phyloP scores from a whole-genome alignment of 2,888 invertebrate genomes.

The Protodeltote pygarga region DNA sequence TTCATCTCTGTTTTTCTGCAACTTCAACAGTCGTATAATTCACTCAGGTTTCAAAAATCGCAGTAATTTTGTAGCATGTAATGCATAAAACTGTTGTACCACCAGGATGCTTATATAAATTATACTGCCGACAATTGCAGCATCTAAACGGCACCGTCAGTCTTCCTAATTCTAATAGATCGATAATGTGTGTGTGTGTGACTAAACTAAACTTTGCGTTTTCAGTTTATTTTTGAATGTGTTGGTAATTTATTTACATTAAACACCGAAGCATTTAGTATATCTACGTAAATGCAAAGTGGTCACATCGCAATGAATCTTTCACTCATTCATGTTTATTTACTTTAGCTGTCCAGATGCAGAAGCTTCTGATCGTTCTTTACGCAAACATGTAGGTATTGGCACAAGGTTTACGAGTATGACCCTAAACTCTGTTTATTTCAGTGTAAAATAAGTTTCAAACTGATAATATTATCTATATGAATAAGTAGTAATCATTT shows the following conservation, averaged over 20 bases:
- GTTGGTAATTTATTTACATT: no score
- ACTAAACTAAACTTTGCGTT: no score
- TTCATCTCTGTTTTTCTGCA: background rate
- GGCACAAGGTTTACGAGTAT: slow-evolving; percentile 28
- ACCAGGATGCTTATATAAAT: no score
- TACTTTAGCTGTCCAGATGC: slow-evolving; percentile 26
- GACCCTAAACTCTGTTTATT: slow-evolving; percentile 33
- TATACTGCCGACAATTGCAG: no score
- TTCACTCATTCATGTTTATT: slow-evolving; percentile 39
- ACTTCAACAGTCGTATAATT: background rate
- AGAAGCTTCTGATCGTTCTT: slow-evolving; percentile 20
- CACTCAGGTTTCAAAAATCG: background rate
- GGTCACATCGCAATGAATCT: slow-evolving; percentile 24
- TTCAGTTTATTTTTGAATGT: no score
- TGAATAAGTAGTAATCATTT: slow-evolving; percentile 36
- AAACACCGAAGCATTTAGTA: slow-evolving; percentile 17
- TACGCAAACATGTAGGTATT: slow-evolving; percentile 19
- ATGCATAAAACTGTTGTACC: no score
- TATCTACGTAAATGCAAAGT: slow-evolving; percentile 6
- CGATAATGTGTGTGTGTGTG: no score
- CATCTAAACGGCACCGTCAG: no score
- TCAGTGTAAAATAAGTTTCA: slow-evolving; percentile 7
- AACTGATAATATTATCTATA: slow-evolving; percentile 14
- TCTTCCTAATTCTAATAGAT: no score
- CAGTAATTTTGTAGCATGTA: no score